Percentiles rank a stretch among this genome's conserved stretches.
phyloP scores from a whole-genome alignment of 2,888 invertebrate genomes.

The Cephus spinipes region DNA sequence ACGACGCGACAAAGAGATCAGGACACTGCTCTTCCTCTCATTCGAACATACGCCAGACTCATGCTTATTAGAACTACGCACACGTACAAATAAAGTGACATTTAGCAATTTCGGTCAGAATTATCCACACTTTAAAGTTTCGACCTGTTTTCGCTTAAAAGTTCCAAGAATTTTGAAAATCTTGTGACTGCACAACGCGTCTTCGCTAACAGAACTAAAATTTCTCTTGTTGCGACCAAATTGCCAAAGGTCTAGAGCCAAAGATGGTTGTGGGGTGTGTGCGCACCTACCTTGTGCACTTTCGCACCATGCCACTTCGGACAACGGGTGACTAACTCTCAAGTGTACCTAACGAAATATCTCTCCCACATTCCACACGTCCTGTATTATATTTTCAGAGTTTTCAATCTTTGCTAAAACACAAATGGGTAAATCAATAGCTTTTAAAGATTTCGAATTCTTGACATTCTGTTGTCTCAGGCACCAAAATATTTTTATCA shows the following conservation, averaged over 20 bases:
- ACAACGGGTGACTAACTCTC: slow-evolving; percentile 39
- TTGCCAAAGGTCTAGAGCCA: slow-evolving; percentile 60
- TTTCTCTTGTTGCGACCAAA: slow-evolving; percentile 36
- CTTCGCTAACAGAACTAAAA: too few species aligned
- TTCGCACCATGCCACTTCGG: slow-evolving; percentile 30
- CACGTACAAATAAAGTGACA: not conserved
- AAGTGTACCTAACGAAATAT: not conserved
- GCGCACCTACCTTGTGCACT: slow-evolving; percentile 56
- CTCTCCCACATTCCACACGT: not conserved
- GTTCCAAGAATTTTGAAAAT: not conserved
- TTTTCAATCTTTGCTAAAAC: not conserved
- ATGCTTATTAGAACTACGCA: not conserved
- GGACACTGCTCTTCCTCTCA: not conserved
- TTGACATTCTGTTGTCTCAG: not conserved
- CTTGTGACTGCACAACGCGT: not conserved
- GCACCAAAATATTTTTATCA: not conserved
- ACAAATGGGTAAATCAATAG: not conserved
- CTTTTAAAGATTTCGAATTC: not conserved
- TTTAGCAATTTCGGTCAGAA: not conserved
- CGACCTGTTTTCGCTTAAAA: not conserved
- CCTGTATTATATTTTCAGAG: not conserved
- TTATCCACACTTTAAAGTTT: not conserved
- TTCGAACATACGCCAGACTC: not conserved
- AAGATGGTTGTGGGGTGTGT: slow-evolving; percentile 65
- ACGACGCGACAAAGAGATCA: too few species aligned